Percentiles rank a stretch among this genome's conserved stretches.
Conservation (phyloP, 2,113 vertebrate species). For the Nothocercus julius region DNA sequence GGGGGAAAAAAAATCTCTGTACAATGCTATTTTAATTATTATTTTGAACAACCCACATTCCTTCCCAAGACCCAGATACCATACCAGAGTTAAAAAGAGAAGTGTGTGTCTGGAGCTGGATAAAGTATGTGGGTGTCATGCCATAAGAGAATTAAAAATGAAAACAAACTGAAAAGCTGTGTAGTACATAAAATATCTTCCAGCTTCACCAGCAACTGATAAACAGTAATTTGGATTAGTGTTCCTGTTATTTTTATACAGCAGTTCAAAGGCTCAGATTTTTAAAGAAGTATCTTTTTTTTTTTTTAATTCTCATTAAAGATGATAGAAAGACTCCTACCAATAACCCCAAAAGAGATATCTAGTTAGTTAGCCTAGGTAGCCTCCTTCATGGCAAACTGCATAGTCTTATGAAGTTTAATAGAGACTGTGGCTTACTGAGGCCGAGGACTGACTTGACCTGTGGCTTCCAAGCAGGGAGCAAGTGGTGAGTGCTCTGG, state of each 20-base stretch:
- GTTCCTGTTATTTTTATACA: neutral
- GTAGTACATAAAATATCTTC: neutral
- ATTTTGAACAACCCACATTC: constrained; percentile 2
- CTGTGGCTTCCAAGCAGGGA: neutral
- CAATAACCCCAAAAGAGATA: neutral
- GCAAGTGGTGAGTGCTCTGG: neutral
- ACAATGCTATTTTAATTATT: neutral
- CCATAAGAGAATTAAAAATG: neutral
- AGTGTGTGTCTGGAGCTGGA: neutral
- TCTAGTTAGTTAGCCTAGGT: neutral
- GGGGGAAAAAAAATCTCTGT: neutral
- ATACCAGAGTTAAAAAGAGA: constrained; percentile 8
- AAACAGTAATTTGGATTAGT: neutral
- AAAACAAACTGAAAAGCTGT: neutral
- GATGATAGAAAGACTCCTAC: neutral
- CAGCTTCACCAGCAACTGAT: neutral
- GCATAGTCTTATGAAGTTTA: neutral
- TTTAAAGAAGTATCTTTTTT: neutral
- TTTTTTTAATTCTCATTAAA: neutral
- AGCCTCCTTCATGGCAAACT: neutral
- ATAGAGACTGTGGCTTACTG: neutral
- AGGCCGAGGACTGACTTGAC: neutral
- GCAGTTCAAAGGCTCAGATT: neutral
- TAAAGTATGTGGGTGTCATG: neutral
- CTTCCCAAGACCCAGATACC: constrained; percentile 8